Percentiles rank a stretch among this genome's conserved stretches.
Evolutionary conservation across 2,797 vertebrate species (phyloP).

Genomic region (Sebastes steindachneri): DNA sequence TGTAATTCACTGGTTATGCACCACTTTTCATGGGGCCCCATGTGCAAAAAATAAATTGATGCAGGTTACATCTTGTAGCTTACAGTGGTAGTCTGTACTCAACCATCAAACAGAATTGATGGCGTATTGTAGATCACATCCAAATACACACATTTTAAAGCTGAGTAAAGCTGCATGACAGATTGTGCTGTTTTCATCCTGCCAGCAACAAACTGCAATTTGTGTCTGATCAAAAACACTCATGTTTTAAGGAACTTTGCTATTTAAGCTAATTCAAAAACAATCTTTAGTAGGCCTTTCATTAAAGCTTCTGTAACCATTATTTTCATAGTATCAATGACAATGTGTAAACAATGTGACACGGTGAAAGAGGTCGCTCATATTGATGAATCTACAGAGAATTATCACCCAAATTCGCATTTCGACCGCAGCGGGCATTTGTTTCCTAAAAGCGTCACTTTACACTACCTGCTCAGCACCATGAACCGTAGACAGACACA

Average conservation of each 20-base stretch:
- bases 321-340: background rate
- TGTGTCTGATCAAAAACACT: background rate
- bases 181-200: background rate
- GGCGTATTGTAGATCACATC: background rate
- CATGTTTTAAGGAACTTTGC: background rate
- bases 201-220: background rate
- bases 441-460: background rate
- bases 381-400: too few species aligned
- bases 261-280: background rate
- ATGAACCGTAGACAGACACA: background rate
- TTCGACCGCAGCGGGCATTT: background rate
- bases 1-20: conserved; percentile 48
- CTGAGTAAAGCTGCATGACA: background rate
- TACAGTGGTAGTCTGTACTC: background rate
- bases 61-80: background rate
- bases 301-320: background rate
- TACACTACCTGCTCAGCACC: background rate
- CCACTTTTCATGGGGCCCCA: conserved; percentile 35
- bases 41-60: conserved; percentile 46
- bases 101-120: background rate
- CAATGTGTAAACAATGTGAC: background rate
- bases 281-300: background rate
- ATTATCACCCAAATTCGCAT: background rate
- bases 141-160: conserved; percentile 13
- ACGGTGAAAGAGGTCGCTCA: background rate